phyloP scores from a whole-genome alignment of 2,888 invertebrate species.

The Halictus ligatus region DNA sequence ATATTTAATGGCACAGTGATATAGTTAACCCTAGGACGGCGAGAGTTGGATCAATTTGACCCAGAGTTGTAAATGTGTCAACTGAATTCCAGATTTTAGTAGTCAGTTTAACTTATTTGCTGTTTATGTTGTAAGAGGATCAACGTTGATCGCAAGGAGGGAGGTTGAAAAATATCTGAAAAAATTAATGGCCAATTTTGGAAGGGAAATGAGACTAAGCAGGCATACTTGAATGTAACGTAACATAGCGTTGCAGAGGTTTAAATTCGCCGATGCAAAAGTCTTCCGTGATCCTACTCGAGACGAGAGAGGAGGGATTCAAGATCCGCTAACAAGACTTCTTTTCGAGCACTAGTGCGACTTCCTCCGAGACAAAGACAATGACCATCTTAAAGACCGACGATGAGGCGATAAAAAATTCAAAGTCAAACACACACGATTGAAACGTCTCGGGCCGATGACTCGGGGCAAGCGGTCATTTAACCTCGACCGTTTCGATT shows the following conservation, averaged over 20 bases:
- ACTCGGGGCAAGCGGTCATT: neutral
- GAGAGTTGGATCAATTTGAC: no score
- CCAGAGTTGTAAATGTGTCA: no score
- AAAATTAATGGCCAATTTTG: neutral
- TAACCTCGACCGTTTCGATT: neutral
- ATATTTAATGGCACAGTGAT: no score
- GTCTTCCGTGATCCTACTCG: slow-evolving; percentile 10
- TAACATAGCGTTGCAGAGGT: neutral
- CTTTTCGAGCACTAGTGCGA: slow-evolving; percentile 30
- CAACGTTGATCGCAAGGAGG: no score
- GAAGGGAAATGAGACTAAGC: neutral
- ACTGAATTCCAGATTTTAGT: no score
- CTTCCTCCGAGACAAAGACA: slow-evolving; percentile 33
- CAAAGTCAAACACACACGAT: neutral
- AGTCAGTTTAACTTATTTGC: no score
- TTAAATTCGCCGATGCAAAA: slow-evolving; percentile 8
- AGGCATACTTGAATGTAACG: neutral
- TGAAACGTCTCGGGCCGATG: neutral
- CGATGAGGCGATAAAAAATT: slow-evolving; percentile 7
- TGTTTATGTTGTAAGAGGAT: no score
- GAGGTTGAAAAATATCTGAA: no score
- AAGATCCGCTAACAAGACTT: slow-evolving; percentile 38
- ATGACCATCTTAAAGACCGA: slow-evolving; percentile 19
- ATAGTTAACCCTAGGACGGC: no score
- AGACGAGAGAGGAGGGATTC: neutral